A percentile compares a stretch with the other conserved stretches of the same genome.
These are phyloP conservation scores for Dendroctonus valens DNA, from an alignment of 1,140 invertebrate genomes.

Conservation along the genomic window DNA sequence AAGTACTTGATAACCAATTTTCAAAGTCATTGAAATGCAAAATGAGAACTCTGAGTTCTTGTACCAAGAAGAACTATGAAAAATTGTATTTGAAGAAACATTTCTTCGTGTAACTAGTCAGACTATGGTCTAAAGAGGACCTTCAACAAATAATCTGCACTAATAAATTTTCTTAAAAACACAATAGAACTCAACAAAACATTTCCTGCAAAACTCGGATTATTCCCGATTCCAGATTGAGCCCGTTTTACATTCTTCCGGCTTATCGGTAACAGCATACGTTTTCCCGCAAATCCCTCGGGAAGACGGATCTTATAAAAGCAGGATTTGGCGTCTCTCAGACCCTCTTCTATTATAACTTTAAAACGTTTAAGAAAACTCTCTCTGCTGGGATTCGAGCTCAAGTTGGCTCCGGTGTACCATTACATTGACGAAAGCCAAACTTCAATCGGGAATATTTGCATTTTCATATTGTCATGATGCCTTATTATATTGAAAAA, in stretches of 20 bases:
- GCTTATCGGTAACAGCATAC: slow-evolving; percentile 14
- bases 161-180: not conserved
- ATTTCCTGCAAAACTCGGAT: slow-evolving; percentile 5
- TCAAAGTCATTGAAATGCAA: no score
- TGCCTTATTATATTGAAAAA: no score
- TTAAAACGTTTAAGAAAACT: slow-evolving; percentile 21
- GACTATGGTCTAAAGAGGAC: no score
- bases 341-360: slow-evolving; percentile 4
- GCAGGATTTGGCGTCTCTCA: slow-evolving; percentile 9
- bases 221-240: slow-evolving; percentile 11
- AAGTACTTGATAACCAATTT: no score
- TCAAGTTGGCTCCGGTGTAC: not conserved
- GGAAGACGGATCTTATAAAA: slow-evolving; percentile 12
- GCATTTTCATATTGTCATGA: not conserved
- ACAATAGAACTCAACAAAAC: not conserved
- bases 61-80: no score
- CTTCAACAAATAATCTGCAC: no score
- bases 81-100: no score
- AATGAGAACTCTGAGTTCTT: no score
- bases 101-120: no score
- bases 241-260: slow-evolving; percentile 16
- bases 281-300: slow-evolving; percentile 14
- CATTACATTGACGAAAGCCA: not conserved
- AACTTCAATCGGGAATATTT: not conserved
- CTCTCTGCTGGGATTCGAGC: slow-evolving; percentile 2